A percentile compares a stretch with the other conserved stretches of the same genome.
Conservation (phyloP, 1,140 invertebrate species). For the Dufourea novaeangliae region DNA sequence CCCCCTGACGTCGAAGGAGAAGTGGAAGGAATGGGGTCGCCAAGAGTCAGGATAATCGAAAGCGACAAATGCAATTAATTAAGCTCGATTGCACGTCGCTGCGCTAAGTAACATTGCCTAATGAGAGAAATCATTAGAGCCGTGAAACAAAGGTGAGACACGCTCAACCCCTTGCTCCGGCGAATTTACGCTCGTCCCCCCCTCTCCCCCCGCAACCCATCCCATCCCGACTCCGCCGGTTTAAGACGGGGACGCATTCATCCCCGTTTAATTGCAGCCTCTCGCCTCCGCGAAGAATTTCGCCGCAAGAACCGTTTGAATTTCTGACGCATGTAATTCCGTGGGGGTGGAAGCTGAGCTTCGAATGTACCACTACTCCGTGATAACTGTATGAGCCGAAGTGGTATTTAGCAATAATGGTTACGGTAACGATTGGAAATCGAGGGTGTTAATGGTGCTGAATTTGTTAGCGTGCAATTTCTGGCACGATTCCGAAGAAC, state of each 20-base stretch:
- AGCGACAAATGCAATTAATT: conserved; percentile 64
- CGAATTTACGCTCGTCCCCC: neutral
- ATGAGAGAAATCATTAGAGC: conserved; percentile 68
- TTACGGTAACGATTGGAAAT: neutral
- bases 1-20: neutral
- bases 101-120: conserved; percentile 58
- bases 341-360: neutral
- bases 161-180: neutral
- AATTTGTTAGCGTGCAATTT: neutral
- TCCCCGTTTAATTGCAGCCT: conserved; percentile 41
- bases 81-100: conserved; percentile 59
- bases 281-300: conserved; percentile 8
- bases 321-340: conserved; percentile 10
- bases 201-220: neutral
- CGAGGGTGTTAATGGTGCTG: no score
- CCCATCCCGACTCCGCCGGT: no score
- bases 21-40: neutral
- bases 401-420: conserved; percentile 7
- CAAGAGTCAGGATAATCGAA: conserved; percentile 59
- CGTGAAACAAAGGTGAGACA: conserved; percentile 53
- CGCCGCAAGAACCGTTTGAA: conserved; percentile 12
- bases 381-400: neutral
- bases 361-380: neutral
- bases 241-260: conserved; percentile 41
- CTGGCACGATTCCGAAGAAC: neutral